Percentiles rank a stretch among this genome's conserved stretches.
phyloP scores from a whole-genome alignment of 2,888 invertebrate genomes.

The Kryphioiulus occultus region DNA sequence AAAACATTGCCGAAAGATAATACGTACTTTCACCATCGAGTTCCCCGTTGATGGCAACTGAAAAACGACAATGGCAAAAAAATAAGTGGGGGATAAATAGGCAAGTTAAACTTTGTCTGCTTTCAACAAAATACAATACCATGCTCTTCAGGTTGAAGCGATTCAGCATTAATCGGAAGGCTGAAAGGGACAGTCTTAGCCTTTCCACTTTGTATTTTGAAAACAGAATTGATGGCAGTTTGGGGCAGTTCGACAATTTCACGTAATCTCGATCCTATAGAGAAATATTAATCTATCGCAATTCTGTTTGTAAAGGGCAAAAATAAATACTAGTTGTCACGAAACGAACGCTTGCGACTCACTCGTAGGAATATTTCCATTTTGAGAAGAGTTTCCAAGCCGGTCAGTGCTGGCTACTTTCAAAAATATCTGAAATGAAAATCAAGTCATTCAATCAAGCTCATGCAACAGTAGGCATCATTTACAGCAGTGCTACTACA shows the following conservation, averaged over 20 bases:
- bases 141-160: not conserved
- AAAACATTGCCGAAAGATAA: not conserved
- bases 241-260: not conserved
- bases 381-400: slow-evolving; percentile 12
- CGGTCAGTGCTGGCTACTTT: slow-evolving; percentile 60
- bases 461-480: too few species aligned
- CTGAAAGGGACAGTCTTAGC: not conserved
- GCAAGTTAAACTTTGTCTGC: too few species aligned
- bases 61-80: too few species aligned
- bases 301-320: too few species aligned
- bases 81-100: too few species aligned
- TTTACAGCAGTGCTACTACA: too few species aligned
- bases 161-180: not conserved
- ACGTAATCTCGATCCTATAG: not conserved
- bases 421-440: slow-evolving; percentile 61
- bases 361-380: not conserved
- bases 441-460: too few species aligned
- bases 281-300: too few species aligned
- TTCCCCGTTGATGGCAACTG: not conserved
- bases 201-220: not conserved
- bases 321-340: not conserved
- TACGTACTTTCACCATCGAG: slow-evolving; percentile 4
- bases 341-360: not conserved
- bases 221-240: not conserved
- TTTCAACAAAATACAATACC: not conserved